Base-by-base conservation (phyloP, 2,888 invertebrate genomes). In the Synergus umbraculus region DNA sequence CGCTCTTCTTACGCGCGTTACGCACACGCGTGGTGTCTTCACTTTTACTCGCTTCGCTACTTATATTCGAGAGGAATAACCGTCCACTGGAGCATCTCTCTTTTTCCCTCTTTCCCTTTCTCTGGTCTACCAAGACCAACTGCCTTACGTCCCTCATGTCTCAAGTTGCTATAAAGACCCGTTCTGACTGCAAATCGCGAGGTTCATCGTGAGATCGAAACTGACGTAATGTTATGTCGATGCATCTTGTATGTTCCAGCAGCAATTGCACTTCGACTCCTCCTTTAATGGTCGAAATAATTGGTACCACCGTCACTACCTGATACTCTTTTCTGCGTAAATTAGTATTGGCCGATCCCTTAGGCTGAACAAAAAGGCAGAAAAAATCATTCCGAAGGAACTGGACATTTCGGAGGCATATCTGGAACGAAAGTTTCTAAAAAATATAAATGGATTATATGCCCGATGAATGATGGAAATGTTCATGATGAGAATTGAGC, bases 11-110 rank as follows among this genome's bases (percentile, higher is more conserved):
- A 80, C 79, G 81, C 81, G 83, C 83, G 79, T 81, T 80, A 79
- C 79, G 81, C 79, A 80, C 81, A 80, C 81, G 76, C 78, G 79
- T 76, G 67, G 78, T 78, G 81, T 82, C 83, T 81, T 83, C 83
- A 81, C 83, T 81, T 81, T 83, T 80, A 81, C 83, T 81, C 69
- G 81, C 83, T 66, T 54, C 37, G 9, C 37, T 18, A 37, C 37
- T 43, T 43, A 29, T 69, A 15, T 73, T 15, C 15, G 9, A 44
- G 67, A 13, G 44, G 66, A 66, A 66, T 66, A 66, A 80, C 83
- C 76, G 78, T 81, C 77, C 78, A 73, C 73, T 80, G 60, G 60
- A 76, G 67, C 77, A 66, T 58, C 78, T 73, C 49, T 76, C 63
- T 67, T 81, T 80, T 79, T 79, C 66, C 83, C 81, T 78, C 67